phyloP scores from a whole-genome alignment of 2,888 invertebrate species.

The Anaspis maculata region DNA sequence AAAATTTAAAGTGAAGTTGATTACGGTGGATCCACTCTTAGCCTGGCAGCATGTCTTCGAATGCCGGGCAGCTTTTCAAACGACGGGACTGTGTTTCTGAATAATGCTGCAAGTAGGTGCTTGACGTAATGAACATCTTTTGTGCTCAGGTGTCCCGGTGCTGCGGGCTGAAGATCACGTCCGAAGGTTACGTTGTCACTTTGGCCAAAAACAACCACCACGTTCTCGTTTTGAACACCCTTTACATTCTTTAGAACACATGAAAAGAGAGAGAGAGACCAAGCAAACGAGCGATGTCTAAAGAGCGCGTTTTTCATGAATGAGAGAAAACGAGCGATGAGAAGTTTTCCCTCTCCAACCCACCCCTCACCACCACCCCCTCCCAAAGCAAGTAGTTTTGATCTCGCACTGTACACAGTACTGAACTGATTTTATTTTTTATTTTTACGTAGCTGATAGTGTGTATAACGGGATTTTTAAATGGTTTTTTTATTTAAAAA shows the following conservation, averaged over 20 bases:
- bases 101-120: no score
- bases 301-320: background rate
- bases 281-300: background rate
- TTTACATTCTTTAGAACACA: slow-evolving; percentile 75
- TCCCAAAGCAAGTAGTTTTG: slow-evolving; percentile 41
- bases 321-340: background rate
- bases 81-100: no score
- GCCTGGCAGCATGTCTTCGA: no score
- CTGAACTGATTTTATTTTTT: slow-evolving; percentile 39
- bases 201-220: slow-evolving; percentile 98
- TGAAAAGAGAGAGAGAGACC: background rate
- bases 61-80: background rate
- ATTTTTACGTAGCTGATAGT: slow-evolving; percentile 7
- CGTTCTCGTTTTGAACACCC: slow-evolving; percentile 90
- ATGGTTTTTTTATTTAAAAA: no score
- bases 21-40: no score
- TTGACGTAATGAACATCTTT: no score
- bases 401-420: slow-evolving; percentile 41
- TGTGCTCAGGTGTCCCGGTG: slow-evolving; percentile 95
- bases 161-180: slow-evolving; percentile 94
- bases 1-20: no score
- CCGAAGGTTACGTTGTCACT: slow-evolving; percentile 92
- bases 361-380: no score
- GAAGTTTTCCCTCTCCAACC: no score
- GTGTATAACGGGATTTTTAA: slow-evolving; percentile 9